Percentiles rank a stretch among this genome's conserved stretches.
phyloP scores from a whole-genome alignment of 2,797 vertebrate species.

The Siniperca scherzeri region DNA sequence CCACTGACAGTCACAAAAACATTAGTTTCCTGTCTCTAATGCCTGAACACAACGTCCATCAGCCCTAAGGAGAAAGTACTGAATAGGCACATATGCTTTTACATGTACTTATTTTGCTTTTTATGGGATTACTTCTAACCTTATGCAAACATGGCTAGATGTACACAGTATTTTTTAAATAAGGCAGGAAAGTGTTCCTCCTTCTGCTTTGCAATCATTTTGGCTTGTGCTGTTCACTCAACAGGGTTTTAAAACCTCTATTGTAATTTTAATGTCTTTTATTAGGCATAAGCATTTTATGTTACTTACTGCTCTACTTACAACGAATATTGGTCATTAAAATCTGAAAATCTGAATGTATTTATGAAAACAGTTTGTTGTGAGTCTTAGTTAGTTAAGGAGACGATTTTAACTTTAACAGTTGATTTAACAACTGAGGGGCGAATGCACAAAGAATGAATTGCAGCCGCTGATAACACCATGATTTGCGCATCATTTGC shows the following conservation, averaged over 20 bases:
- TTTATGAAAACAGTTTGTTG: neutral
- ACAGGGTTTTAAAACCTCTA: neutral
- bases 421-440: too few species aligned
- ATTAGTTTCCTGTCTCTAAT: constrained; percentile 15
- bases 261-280: neutral
- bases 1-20: neutral
- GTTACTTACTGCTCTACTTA: neutral
- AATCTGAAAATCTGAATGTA: neutral
- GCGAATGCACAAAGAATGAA: too few species aligned
- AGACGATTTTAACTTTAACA: too few species aligned
- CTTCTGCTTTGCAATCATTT: neutral
- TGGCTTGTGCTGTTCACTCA: neutral
- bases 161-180: neutral
- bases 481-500: too few species aligned
- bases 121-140: neutral
- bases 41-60: neutral
- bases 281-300: neutral
- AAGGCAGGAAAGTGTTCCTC: neutral
- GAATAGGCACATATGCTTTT: neutral
- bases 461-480: too few species aligned
- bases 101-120: neutral
- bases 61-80: neutral
- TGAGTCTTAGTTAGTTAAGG: neutral
- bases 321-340: neutral
- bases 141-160: neutral